Conservation (phyloP, 2,797 vertebrate species). For the Hozukius guyotensis region DNA sequence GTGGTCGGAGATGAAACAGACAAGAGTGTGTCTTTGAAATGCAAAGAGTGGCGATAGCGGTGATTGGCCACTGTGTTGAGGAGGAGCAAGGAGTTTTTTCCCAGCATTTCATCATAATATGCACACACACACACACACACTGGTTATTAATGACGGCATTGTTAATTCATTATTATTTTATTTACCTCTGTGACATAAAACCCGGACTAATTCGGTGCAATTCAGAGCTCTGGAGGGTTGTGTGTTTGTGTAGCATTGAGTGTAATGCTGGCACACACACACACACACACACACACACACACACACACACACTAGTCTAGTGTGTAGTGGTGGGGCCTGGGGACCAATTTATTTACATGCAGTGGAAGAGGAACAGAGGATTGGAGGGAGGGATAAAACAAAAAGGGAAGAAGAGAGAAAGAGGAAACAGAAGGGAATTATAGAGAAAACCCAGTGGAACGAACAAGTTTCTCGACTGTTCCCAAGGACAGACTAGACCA, state of each 20-base stretch:
- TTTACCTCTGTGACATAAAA: constrained; percentile 70
- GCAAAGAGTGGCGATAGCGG: constrained; percentile 73
- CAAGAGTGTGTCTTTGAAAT: constrained; percentile 82
- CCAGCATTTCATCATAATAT: constrained; percentile 73
- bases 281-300: constrained; percentile 41
- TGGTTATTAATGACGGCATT: constrained; percentile 70
- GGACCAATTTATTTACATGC: constrained; percentile 86
- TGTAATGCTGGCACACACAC: constrained; percentile 23
- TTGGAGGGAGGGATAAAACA: constrained; percentile 59
- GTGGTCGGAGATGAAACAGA: constrained; percentile 78
- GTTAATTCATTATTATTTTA: constrained; percentile 74
- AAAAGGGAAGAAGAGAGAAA: constrained; percentile 49
- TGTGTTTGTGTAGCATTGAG: constrained; percentile 26
- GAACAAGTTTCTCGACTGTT: constrained; percentile 51
- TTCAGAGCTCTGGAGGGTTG: constrained; percentile 52
- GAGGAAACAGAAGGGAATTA: constrained; percentile 67
- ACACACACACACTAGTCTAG: constrained; percentile 26
- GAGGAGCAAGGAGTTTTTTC: constrained; percentile 66
- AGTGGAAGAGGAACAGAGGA: constrained; percentile 64
- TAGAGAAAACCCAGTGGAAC: constrained; percentile 67
- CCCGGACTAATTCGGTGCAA: constrained; percentile 51
- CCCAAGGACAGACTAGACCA: constrained; percentile 64
- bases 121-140: constrained; percentile 26
- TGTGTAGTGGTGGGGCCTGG: constrained; percentile 59
- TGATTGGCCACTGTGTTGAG: constrained; percentile 69